Evolutionary conservation across 2,888 invertebrate genomes (phyloP).

Genomic region (Campoletis raptor): DNA sequence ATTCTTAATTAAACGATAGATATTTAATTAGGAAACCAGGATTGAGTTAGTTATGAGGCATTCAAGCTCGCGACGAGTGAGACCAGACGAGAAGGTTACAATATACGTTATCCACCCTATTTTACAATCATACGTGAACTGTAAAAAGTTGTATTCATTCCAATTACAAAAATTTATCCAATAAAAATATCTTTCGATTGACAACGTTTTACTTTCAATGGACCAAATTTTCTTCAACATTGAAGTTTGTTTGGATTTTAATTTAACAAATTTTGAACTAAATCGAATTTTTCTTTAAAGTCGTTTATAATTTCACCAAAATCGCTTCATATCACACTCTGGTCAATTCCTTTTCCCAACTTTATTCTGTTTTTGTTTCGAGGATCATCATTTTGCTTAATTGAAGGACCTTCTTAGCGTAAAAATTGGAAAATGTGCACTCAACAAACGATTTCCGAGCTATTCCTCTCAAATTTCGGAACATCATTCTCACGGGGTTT

Average conservation of each 20-base stretch:
- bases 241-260: not conserved
- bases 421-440: too few species aligned
- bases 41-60: constrained; percentile 82
- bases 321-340: not conserved
- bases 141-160: constrained; percentile 36
- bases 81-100: constrained; percentile 35
- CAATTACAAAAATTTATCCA: constrained; percentile 35
- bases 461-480: too few species aligned
- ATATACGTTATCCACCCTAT: constrained; percentile 1
- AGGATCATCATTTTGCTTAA: not conserved
- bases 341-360: not conserved
- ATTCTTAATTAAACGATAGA: constrained; percentile 84
- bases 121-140: constrained; percentile 31
- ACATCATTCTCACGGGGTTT: too few species aligned
- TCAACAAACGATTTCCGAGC: too few species aligned
- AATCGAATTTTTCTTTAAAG: not conserved
- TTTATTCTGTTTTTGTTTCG: not conserved
- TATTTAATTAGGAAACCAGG: constrained; percentile 82
- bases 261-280: not conserved
- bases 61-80: constrained; percentile 67
- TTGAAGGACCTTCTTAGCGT: not conserved
- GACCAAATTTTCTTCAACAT: constrained; percentile 11
- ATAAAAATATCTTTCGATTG: constrained; percentile 33
- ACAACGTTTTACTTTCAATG: constrained; percentile 15
- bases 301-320: too few species aligned